Evolutionary conservation across 2,113 vertebrate species (phyloP), one percentile per base, ranked within the genome.

Genomic region (Podarcis raffonei): DNA sequence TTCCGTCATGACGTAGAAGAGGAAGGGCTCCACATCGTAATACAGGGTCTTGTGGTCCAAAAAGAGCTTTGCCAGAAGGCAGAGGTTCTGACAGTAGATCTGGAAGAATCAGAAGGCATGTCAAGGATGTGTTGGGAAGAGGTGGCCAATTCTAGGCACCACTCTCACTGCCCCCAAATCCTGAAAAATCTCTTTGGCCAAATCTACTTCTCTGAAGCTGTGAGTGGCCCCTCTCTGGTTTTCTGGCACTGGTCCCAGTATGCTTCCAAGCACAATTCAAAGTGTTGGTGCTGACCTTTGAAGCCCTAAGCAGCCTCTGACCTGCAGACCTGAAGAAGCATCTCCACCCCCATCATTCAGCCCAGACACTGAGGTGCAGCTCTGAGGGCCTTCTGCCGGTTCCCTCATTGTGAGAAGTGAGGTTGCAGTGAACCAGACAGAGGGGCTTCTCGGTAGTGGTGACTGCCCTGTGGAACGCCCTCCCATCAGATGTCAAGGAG

Each of bases 1-100:
- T 94, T 99, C 98, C 0, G 99, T 99, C 99, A 99, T 99, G 92
- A 99, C 99, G 15, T 99, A 99, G 96, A 99, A 99, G 6, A 99
- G 98, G 95, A 99, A 99, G 27, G 99, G 99, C n/a, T 99, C 99
- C 71, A 99, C 99, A 0, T 99, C 99, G 0, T 99, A 99, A 83
- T 99, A 99, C 37, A 99, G 96, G 0, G 99, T 99, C 97, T 99
- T 99, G 92, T 99, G 99, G 96, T 99, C 99, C 97, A 99, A 96
- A 96, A 99, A 99, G 65, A 99, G 98, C 89, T 99, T 99, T 89
- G 99, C 99, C 90, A 99, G 97, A 93, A 99, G 98, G 96, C 99
- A 99, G 89, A 99, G 96, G 92, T 99, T 99, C 96, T 99, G 99
- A 95, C 99, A 99, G 93, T 99, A 99, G 92, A 99, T 99, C 99